Base-by-base conservation (phyloP, 2,113 vertebrate species). In the Menidia beryllina region DNA sequence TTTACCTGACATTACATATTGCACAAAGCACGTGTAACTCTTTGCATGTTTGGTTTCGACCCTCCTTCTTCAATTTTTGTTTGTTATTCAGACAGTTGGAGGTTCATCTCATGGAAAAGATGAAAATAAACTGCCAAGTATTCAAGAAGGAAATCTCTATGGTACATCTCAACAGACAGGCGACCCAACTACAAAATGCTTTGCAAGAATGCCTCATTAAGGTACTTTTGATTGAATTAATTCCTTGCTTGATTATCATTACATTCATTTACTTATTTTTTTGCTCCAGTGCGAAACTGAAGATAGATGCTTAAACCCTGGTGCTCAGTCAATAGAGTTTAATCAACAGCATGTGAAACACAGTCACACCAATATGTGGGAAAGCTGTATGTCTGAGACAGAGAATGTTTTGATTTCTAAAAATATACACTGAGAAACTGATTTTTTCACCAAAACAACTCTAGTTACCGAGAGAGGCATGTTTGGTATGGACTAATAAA, bases 71-170 rank as follows among this genome's bases (percentile, higher is more conserved):
- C 69, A 62, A 6, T 55, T n/a, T 39, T 68, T 14, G 77, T 51
- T 68, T 52, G 19, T 19, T 47, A 26, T 74, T 56, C 83, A 93
- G 92, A 56, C 84, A 85, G 66, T 36, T 89, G 50, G 92, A 94
- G 20, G 67, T 90, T 49, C 83, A 75, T 50, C 73, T 94, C 59
- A 79, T 93, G 76, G 80, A 88, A 62, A 88, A 87, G 75, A 91
- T 93, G 85, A 92, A 82, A 76, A 87, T 93, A 45, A 90, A 92
- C 70, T 92, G 75, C n/a, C 86, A 91, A 53, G 77, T 94, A 69
- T 93, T 95, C 70, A 88, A 92, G 87, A 91, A 94, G 69, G 92
- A 92, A 53, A 90, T 91, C 62, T 83, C 86, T 57, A 72, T 93
- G 34, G 90, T 93, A 0, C 90, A 90, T 86, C 84, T 89, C 12